Evolutionary conservation across 1,140 invertebrate genomes (phyloP).

Genomic region (Solen grandis): DNA sequence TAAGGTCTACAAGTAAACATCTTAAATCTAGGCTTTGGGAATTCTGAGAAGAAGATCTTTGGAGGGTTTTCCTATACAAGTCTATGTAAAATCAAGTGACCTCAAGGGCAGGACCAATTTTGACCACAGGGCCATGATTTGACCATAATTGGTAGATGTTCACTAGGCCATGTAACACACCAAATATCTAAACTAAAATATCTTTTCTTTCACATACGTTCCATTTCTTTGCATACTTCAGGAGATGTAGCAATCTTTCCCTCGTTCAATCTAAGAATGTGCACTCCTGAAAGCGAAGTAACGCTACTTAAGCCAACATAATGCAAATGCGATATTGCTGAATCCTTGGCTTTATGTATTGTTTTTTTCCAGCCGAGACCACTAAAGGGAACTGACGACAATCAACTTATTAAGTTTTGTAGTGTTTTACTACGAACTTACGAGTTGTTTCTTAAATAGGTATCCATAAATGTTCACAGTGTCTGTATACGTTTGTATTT

Average conservation of each 20-base stretch:
- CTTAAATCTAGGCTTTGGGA: slow-evolving; percentile 19
- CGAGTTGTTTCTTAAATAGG: slow-evolving; percentile 17
- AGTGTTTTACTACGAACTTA: slow-evolving; percentile 24
- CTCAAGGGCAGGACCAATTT: not conserved
- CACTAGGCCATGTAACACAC: too few species aligned
- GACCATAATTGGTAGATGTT: too few species aligned
- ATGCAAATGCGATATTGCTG: slow-evolving; percentile 28
- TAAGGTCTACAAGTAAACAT: too few species aligned
- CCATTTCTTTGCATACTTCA: slow-evolving; percentile 41
- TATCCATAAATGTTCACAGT: slow-evolving; percentile 8
- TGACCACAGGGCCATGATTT: not conserved
- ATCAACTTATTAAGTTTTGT: slow-evolving; percentile 35
- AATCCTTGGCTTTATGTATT: slow-evolving; percentile 43
- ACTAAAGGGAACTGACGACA: slow-evolving; percentile 29
- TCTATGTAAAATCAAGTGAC: too few species aligned
- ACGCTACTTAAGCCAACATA: slow-evolving; percentile 50
- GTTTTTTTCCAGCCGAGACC: slow-evolving; percentile 45
- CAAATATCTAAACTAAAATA: not conserved
- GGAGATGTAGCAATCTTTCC: slow-evolving; percentile 25
- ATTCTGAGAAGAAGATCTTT: too few species aligned
- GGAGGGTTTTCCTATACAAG: too few species aligned
- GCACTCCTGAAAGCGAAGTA: slow-evolving; percentile 15
- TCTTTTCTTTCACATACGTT: slow-evolving; percentile 15
- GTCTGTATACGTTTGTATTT: slow-evolving; percentile 22
- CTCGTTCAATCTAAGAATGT: slow-evolving; percentile 10